Conservation (phyloP, 53 echinoderm and acorn worm genomes). For the Crossaster papposus region DNA sequence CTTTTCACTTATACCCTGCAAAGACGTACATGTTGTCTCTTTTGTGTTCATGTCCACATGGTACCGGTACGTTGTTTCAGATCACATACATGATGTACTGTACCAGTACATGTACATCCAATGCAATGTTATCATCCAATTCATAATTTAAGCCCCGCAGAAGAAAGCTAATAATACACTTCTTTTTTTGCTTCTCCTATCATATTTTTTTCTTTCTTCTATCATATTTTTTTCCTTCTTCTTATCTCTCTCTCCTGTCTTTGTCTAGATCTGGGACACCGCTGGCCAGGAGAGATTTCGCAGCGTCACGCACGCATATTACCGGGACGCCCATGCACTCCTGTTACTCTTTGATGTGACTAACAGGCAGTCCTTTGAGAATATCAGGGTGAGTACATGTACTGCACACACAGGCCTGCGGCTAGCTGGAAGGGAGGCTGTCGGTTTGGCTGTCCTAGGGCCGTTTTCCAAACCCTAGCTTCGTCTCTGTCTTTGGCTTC, state of each 20-base stretch:
- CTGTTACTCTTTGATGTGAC: constrained; percentile 92
- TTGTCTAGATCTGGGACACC: constrained; percentile 94
- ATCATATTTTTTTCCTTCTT: not conserved
- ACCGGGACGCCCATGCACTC: constrained; percentile 94
- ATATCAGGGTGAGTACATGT: constrained; percentile 85
- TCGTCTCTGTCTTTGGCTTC: too few species aligned
- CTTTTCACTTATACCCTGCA: too few species aligned
- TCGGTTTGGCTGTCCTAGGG: not conserved
- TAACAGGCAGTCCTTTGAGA: constrained; percentile 97
- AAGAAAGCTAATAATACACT: not conserved
- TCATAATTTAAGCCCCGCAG: constrained; percentile 1
- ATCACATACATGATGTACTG: not conserved
- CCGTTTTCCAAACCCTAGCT: too few species aligned
- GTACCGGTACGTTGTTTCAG: too few species aligned
- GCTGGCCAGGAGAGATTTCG: constrained; percentile 98
- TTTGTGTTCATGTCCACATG: not conserved
- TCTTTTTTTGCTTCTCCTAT: not conserved
- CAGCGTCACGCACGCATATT: constrained; percentile 98
- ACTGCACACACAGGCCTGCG: not conserved
- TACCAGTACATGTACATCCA: not conserved
- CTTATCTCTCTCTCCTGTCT: not conserved
- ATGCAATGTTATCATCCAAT: not conserved
- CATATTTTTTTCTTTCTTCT: not conserved
- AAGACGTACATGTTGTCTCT: too few species aligned
- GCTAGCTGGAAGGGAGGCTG: not conserved